Evolutionary conservation across 2,888 invertebrate genomes (phyloP).

Genomic region (Stomorhina lunata): DNA sequence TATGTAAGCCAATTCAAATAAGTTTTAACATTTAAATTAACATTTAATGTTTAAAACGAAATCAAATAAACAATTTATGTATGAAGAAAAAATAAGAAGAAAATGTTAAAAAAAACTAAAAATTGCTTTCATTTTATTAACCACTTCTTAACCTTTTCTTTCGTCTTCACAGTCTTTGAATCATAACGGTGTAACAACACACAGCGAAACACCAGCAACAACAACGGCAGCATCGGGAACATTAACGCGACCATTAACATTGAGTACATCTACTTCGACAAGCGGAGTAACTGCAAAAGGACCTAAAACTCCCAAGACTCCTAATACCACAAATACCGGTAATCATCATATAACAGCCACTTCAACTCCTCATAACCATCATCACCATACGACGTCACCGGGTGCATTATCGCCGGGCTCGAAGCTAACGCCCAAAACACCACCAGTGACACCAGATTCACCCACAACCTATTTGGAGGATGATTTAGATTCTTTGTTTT

Average conservation of each 20-base stretch:
- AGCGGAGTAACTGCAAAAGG: constrained; percentile 61
- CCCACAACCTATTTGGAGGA: constrained; percentile 82
- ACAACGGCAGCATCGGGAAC: constrained; percentile 50
- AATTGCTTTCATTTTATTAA: constrained; percentile 68
- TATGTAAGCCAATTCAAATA: no score
- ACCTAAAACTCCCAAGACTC: constrained; percentile 74
- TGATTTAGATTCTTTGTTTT: constrained; percentile 88
- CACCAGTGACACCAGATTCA: constrained; percentile 84
- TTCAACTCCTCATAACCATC: constrained; percentile 69
- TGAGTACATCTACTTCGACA: constrained; percentile 64
- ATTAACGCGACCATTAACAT: constrained; percentile 66
- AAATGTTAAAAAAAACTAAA: constrained; percentile 31
- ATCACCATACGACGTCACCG: constrained; percentile 1
- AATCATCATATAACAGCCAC: constrained; percentile 33
- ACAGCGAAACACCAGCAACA: constrained; percentile 63
- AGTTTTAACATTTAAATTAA: constrained; percentile 12
- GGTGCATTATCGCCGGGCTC: constrained; percentile 67
- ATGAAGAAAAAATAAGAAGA: constrained; percentile 40
- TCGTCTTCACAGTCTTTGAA: constrained; percentile 78
- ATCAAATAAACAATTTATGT: constrained; percentile 56
- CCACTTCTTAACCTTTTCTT: constrained; percentile 68
- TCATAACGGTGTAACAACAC: constrained; percentile 75
- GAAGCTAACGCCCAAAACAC: constrained; percentile 81
- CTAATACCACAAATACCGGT: constrained; percentile 81
- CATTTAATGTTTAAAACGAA: neutral